Percentiles rank a stretch among this genome's conserved stretches.
These are phyloP conservation scores for Pomacea maculata DNA, from an alignment of 1,140 invertebrate genomes.

Conservation along the genomic window DNA sequence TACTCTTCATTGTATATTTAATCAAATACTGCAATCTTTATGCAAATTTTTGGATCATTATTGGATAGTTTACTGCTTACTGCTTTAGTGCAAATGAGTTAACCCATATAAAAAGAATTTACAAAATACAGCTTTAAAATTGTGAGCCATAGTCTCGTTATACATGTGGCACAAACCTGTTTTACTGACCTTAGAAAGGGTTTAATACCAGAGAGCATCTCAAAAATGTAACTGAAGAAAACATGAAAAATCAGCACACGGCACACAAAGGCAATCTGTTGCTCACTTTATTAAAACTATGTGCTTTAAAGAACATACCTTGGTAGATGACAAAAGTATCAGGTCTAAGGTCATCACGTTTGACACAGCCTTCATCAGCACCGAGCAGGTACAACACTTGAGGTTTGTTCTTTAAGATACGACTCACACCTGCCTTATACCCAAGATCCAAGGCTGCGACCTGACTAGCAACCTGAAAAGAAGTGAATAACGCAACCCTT, in stretches of 20 bases:
- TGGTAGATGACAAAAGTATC: conserved; percentile 94
- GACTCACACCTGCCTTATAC: conserved; percentile 82
- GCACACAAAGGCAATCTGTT: too few relatives aligned
- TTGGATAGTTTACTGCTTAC: too few relatives aligned
- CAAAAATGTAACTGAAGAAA: neutral
- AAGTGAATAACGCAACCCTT: too few relatives aligned
- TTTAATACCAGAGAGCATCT: neutral
- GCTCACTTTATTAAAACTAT: neutral
- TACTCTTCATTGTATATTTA: too few relatives aligned
- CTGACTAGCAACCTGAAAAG: conserved; percentile 72
- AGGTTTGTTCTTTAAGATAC: conserved; percentile 75
- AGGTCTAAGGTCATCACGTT: conserved; percentile 79
- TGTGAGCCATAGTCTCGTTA: neutral
- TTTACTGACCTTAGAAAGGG: neutral
- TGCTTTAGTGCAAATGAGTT: neutral
- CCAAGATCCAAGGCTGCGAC: conserved; percentile 96
- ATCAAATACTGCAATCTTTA: too few relatives aligned
- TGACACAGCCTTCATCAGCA: conserved; percentile 87
- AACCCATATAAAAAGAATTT: neutral
- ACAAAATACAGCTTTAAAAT: neutral
- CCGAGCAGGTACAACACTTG: conserved; percentile 91
- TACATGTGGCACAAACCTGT: neutral
- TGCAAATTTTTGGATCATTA: too few relatives aligned
- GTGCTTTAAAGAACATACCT: conserved; percentile 65
- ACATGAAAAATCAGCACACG: neutral